Conservation (phyloP, 2,888 invertebrate species). For the Andricus curvator region DNA sequence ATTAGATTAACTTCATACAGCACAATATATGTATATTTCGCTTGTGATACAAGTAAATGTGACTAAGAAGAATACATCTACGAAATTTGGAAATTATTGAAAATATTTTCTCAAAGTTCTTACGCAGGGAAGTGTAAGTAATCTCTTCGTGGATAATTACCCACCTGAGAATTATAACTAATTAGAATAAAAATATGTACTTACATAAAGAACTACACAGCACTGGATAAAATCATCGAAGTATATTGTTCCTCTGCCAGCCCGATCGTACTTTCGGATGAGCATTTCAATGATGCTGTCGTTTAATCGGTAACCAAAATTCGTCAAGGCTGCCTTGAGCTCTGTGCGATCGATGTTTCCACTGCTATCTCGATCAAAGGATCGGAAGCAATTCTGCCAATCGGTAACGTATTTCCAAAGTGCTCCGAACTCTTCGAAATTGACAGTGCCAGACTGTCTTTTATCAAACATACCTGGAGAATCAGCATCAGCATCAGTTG, state of each 20-base stretch:
- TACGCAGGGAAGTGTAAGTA: too few species aligned
- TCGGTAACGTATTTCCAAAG: constrained; percentile 99
- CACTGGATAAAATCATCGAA: constrained; percentile 99
- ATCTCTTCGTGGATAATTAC: too few species aligned
- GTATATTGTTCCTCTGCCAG: constrained; percentile 92
- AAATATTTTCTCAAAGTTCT: too few species aligned
- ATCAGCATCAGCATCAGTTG: constrained; percentile 67
- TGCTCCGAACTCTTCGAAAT: constrained; percentile 96
- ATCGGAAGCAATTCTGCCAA: constrained; percentile 97
- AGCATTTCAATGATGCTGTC: constrained; percentile 90
- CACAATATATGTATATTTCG: too few species aligned
- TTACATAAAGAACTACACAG: constrained; percentile 94
- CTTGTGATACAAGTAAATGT: too few species aligned
- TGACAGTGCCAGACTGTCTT: constrained; percentile 92
- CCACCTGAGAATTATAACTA: constrained; percentile 35
- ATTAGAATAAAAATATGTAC: constrained; percentile 74
- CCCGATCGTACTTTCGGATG: constrained; percentile 95
- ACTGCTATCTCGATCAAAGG: constrained; percentile 95
- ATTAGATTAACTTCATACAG: too few species aligned
- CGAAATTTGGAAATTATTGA: too few species aligned
- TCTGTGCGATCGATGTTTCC: constrained; percentile 95
- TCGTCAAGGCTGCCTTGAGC: constrained; percentile 92
- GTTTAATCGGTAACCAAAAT: constrained; percentile 94
- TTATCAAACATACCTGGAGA: constrained; percentile 94
- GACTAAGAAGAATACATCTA: too few species aligned